Evolutionary conservation across 2,797 vertebrate species (phyloP).

Genomic region (Catharus ustulatus): DNA sequence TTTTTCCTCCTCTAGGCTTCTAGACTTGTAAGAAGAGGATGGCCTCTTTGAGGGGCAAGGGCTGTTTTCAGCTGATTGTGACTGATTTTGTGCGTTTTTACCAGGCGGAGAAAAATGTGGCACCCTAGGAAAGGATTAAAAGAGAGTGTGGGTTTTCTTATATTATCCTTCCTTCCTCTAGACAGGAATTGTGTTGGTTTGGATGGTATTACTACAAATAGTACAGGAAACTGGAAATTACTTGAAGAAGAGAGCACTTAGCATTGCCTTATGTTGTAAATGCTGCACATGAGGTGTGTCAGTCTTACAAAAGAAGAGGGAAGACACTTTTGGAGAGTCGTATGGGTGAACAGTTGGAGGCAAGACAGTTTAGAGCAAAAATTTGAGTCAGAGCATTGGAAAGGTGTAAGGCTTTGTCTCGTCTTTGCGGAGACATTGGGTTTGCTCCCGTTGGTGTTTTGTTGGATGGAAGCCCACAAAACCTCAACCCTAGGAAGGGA

Average conservation of each 20-base stretch:
- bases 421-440: not conserved
- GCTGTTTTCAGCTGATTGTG: not conserved
- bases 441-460: not conserved
- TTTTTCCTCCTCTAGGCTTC: not conserved
- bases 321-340: not conserved
- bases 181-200: not conserved
- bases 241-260: not conserved
- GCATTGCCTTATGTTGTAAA: not conserved
- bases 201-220: not conserved
- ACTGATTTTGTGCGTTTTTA: not conserved
- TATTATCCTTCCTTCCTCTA: not conserved
- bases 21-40: not conserved
- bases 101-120: not conserved
- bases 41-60: not conserved
- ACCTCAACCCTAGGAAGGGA: not conserved
- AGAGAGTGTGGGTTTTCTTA: not conserved
- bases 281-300: not conserved
- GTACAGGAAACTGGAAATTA: not conserved
- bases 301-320: not conserved
- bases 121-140: not conserved
- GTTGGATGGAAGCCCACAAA: not conserved
- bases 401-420: not conserved
- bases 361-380: not conserved
- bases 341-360: not conserved
- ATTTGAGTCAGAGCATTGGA: not conserved